Conservation (phyloP, 2,113 vertebrate species). For the Donacobius atricapilla region DNA sequence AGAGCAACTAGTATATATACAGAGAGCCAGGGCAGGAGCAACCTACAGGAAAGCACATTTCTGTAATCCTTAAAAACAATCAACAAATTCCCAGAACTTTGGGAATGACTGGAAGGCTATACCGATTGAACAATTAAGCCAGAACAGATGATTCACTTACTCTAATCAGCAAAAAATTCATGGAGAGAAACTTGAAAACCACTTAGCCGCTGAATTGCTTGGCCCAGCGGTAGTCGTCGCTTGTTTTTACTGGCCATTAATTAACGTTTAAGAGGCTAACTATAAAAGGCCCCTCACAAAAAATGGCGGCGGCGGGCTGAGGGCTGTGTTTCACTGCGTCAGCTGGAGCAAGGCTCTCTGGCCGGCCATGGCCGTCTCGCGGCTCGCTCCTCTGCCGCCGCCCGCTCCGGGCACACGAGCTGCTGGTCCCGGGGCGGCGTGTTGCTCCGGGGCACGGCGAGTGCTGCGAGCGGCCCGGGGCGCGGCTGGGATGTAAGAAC, state of each 20-base stretch:
- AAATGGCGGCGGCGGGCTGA: rapidly evolving
- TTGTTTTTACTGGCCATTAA: conserved; percentile 2
- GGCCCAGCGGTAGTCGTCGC: neutral
- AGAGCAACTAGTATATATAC: neutral
- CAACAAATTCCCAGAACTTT: conserved; percentile 46
- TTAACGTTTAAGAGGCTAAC: neutral
- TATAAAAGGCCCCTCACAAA: neutral
- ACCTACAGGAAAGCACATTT: neutral
- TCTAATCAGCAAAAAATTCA: conserved; percentile 25
- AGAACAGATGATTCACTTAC: conserved; percentile 18
- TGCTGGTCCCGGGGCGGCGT: rapidly evolving
- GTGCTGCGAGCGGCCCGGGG: rapidly evolving
- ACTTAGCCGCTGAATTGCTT: conserved; percentile 10
- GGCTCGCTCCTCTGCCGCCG: neutral
- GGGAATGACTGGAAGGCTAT: neutral
- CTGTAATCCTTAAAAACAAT: conserved; percentile 14
- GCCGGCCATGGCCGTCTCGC: rapidly evolving
- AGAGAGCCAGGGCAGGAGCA: neutral
- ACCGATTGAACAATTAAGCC: neutral
- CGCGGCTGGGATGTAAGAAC: neutral
- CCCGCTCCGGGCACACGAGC: neutral
- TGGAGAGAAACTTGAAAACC: conserved; percentile 12
- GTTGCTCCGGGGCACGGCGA: rapidly evolving
- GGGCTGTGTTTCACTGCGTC: neutral
- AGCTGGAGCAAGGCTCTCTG: neutral